Evolutionary conservation across 2,888 invertebrate genomes (phyloP).

Genomic region (Melinaea menophilus): DNA sequence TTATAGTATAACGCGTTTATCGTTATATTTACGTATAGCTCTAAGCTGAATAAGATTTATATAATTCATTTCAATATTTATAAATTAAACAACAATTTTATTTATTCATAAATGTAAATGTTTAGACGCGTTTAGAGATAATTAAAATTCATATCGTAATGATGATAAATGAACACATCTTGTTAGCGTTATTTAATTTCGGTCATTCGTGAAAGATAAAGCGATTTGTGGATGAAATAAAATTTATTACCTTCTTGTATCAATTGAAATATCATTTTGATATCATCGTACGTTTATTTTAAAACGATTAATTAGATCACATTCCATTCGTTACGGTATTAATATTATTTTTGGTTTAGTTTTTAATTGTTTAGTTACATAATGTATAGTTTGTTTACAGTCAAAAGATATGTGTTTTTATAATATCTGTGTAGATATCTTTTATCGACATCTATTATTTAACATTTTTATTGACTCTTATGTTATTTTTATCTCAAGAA

Average conservation of each 20-base stretch:
- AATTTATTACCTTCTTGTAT: conserved; percentile 22
- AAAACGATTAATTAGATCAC: conserved; percentile 40
- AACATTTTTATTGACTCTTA: neutral
- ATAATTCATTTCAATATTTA: too few species aligned
- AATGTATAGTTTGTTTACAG: neutral
- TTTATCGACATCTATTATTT: neutral
- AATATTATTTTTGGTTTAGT: conserved; percentile 12
- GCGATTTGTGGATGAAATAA: conserved; percentile 26
- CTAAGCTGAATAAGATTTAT: too few species aligned
- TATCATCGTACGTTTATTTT: conserved; percentile 18
- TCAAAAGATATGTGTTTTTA: neutral
- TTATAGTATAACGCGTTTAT: neutral
- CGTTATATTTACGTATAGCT: neutral
- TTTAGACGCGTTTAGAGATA: conserved; percentile 15
- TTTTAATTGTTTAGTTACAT: conserved; percentile 8
- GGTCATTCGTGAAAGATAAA: conserved; percentile 19
- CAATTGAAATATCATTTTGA: conserved; percentile 22
- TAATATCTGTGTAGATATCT: neutral
- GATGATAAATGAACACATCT: conserved; percentile 21
- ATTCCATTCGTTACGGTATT: conserved; percentile 14
- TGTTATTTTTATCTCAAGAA: neutral
- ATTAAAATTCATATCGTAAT: conserved; percentile 21
- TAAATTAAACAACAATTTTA: too few species aligned
- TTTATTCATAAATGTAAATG: conserved; percentile 13
- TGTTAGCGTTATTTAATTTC: conserved; percentile 23